Base-by-base conservation (phyloP, 2,113 vertebrate genomes). In the Tychaedon coryphoeus region DNA sequence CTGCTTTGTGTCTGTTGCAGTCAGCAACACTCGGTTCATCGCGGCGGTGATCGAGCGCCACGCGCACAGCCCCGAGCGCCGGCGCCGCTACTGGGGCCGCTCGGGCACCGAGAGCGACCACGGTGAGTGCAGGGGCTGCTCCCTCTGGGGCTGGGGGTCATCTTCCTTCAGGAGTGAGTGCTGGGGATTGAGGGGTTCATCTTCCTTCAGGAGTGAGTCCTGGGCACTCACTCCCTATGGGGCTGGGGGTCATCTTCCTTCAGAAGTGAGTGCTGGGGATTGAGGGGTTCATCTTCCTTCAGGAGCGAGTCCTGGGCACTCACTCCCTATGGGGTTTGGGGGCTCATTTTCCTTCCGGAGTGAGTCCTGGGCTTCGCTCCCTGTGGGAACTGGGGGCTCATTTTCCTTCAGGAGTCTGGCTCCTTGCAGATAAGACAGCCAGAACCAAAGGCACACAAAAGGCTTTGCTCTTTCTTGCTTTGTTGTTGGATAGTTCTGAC, bases 31-130 rank as follows among this genome's bases (percentile, higher is more conserved):
- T 1, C 98, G 99, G 1, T 99, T 99, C 84, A 99, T 99, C 72
- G 99, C 99, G 0, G 99, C 99, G 0, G 99, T 99, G 86, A 99
- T 99, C 2, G 99, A 99, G 94, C 98, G 99, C 9, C 99, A 99
- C 18, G 99, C 99, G 1, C 99, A 99, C 98, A 99, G 99, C 57
- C 99, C 99, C 2, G 99, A 99, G 29, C 98, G 99, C 85, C 97
- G 99, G 9, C 98, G 99, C 45, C 98, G 99, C 18, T 99, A 99
- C 98, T 99, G 99, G 99, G 99, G 99, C 4, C 98, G 99, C 18
- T 99, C 99, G 0, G 99, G 99, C 78, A 99, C 99, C 1, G 99
- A 99, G 95, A 99, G 99, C 1, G 99, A 99, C 96, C 99, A 99
- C 1, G 99, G 99, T 99, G 84, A 86, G 84, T 85, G 6, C 60